Evolutionary conservation across 2,888 invertebrate species (phyloP), one percentile per base, ranked within the genome.

Genomic region (Noctua pronuba): DNA sequence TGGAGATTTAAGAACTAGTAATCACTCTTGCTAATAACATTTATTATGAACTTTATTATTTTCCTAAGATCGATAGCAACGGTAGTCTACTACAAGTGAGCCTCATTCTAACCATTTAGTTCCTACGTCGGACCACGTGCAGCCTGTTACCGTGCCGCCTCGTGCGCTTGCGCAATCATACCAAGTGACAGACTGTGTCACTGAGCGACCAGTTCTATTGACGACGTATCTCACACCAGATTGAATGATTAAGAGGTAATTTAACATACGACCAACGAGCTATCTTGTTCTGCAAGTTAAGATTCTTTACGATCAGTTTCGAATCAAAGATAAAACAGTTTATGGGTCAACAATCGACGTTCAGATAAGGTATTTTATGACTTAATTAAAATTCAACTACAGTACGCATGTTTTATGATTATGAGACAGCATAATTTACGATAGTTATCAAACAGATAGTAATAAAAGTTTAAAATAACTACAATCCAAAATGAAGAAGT

Each of bases 161-260:
- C 76, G 72, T 81, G 85, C 68, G 70, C 62, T 88, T 85, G 88
- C 88, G 83, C 78, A 86, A 87, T 79, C 84, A 77, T 38, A 76
- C 58, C 78, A 71, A 81, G 84, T 79, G 82, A 80, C 82, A 80
- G 78, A 82, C 77, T 77, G 76, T 79, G 65, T 65, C 65, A 65
- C 65, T 65, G 65, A 41, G 77, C 67, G 85, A 79, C 81, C 70
- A 81, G 52, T 74, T 74, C 64, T 80, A 86, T 86, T 81, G 85
- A 73, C 76, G 79, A 73, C 68, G 82, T 75, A 82, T 80, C 80
- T 80, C 86, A 80, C 75, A 77, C 82, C 78, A 83, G 78, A 88
- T 88, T 86, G 85, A 86, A 88, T 86, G 86, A 88, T 85, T 82
- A 85, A 82, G 83, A 80, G 44, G 75, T 80, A 80, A 82, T 85